These are phyloP conservation scores for Drosophila asahinai DNA, from an alignment of 1,140 invertebrate genomes.

Conservation along the genomic window DNA sequence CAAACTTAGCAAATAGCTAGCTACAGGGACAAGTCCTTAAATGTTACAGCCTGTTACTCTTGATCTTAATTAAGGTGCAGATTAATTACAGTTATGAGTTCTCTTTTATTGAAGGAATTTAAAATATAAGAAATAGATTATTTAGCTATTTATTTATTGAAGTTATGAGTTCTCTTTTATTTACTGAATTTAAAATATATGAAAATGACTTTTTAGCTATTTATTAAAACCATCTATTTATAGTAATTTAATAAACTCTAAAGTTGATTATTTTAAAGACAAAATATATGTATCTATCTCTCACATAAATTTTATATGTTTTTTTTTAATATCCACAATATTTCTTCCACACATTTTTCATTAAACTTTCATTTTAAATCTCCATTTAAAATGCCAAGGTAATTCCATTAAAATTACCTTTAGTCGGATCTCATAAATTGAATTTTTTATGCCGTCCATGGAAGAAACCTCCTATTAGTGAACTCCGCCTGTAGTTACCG, in stretches of 20 bases:
- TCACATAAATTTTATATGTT: no score
- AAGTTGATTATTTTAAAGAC: no score
- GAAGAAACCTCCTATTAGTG: neutral
- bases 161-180: neutral
- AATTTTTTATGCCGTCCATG: neutral
- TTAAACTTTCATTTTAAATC: neutral
- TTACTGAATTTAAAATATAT: neutral
- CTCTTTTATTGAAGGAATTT: neutral
- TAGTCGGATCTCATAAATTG: neutral
- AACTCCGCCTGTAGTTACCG: neutral
- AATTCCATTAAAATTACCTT: slow-evolving; percentile 2
- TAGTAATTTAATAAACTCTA: no score
- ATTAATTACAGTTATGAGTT: neutral
- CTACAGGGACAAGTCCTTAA: slow-evolving; percentile 7
- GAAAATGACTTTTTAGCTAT: neutral
- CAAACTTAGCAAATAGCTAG: slow-evolving; percentile 12
- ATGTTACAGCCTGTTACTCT: neutral
- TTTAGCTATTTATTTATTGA: neutral
- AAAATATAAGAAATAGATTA: neutral
- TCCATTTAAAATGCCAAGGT: neutral
- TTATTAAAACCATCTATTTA: no score
- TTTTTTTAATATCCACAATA: no score
- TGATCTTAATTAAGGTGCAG: neutral
- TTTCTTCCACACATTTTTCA: no score
- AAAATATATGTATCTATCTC: no score